Evolutionary conservation across 2,113 vertebrate genomes (phyloP).

Genomic region (Campylomormyrus tamandua): DNA sequence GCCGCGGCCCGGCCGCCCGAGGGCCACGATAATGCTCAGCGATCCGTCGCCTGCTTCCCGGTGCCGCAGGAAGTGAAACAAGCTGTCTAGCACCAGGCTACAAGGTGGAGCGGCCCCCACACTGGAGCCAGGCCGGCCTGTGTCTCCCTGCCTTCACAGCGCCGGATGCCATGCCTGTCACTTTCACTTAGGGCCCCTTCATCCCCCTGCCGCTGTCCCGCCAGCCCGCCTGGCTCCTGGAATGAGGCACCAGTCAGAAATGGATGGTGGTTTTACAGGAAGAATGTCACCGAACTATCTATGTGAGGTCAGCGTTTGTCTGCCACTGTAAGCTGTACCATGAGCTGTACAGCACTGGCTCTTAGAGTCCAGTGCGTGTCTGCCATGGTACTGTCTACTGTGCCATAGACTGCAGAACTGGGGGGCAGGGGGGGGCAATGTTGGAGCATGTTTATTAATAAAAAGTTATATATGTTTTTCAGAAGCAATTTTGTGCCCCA

Average conservation of each 20-base stretch:
- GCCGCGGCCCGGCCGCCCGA: neutral
- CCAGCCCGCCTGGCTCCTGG: slow-evolving; percentile 22
- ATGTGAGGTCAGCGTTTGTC: neutral
- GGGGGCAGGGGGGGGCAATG: neutral
- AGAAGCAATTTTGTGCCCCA: neutral
- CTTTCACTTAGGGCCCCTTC: slow-evolving; percentile 42
- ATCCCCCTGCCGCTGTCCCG: slow-evolving; percentile 39
- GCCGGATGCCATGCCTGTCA: slow-evolving; percentile 45
- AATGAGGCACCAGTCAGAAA: neutral
- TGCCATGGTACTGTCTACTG: neutral
- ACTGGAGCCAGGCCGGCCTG: neutral
- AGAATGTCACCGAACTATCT: neutral
- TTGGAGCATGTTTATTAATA: neutral
- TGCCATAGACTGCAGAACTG: neutral
- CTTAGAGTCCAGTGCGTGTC: neutral
- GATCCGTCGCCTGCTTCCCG: slow-evolving; percentile 23
- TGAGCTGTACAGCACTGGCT: neutral
- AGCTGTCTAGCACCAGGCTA: slow-evolving; percentile 19
- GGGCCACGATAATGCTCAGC: slow-evolving; percentile 21
- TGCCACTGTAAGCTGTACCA: neutral
- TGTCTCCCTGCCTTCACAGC: neutral
- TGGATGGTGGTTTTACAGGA: neutral
- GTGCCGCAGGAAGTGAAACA: slow-evolving; percentile 26
- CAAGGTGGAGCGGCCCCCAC: neutral
- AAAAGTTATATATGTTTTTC: neutral